Conservation (phyloP, 2,888 invertebrate genomes). For the Phortica magna region DNA sequence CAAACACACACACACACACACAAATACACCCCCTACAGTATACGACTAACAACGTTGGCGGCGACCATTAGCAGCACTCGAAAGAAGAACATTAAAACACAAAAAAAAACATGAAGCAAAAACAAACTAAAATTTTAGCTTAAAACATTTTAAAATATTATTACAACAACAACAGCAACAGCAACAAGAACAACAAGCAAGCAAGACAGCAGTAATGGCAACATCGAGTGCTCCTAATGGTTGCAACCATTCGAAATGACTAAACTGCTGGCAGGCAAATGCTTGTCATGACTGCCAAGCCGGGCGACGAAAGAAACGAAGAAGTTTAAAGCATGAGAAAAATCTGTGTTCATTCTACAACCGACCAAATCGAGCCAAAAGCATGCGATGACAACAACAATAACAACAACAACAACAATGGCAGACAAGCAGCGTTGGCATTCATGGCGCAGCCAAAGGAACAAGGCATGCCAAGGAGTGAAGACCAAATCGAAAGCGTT, state of each 20-base stretch:
- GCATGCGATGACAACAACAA: not conserved
- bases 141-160: conserved; percentile 68
- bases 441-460: conserved; percentile 50
- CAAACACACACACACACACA: no score
- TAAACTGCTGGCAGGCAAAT: not conserved
- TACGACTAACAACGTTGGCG: not conserved
- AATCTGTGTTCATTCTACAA: not conserved
- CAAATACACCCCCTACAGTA: conserved; percentile 30
- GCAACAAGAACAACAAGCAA: no score
- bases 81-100: not conserved
- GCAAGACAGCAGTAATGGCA: conserved; percentile 37
- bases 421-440: conserved; percentile 46
- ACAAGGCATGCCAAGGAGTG: conserved; percentile 65
- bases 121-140: conserved; percentile 53
- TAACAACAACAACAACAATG: conserved; percentile 40
- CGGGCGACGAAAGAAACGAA: conserved; percentile 32
- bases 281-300: conserved; percentile 51
- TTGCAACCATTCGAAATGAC: conserved; percentile 48
- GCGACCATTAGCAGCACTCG: not conserved
- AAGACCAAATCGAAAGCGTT: conserved; percentile 7
- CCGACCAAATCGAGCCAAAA: not conserved
- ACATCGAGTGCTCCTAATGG: conserved; percentile 22
- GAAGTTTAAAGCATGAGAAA: not conserved
- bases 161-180: conserved; percentile 56
- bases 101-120: conserved; percentile 13